phyloP scores from a whole-genome alignment of 2,797 vertebrate genomes.

The Botia kubotai region DNA sequence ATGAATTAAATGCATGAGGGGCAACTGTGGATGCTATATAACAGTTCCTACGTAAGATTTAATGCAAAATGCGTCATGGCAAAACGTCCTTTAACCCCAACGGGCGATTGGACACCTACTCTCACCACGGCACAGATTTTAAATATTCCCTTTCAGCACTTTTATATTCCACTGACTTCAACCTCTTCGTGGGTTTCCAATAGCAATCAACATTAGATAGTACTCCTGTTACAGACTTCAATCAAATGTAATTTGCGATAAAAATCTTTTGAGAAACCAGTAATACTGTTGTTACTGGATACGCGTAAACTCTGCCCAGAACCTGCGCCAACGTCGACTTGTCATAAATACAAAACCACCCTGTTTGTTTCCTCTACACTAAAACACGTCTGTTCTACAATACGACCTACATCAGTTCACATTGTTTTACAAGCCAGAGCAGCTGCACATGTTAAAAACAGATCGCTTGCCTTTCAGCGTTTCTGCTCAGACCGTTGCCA shows the following conservation, averaged over 20 bases:
- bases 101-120: neutral
- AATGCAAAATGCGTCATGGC: neutral
- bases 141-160: neutral
- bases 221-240: conserved; percentile 38
- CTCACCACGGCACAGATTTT: neutral
- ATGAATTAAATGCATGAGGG: conserved; percentile 47
- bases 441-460: conserved; percentile 32
- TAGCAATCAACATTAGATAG: conserved; percentile 34
- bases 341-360: conserved; percentile 49
- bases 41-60: neutral
- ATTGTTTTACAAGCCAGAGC: conserved; percentile 29
- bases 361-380: conserved; percentile 61
- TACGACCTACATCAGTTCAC: conserved; percentile 45
- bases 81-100: neutral
- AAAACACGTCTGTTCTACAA: conserved; percentile 52
- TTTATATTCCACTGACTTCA: conserved; percentile 18
- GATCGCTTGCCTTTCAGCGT: conserved; percentile 12
- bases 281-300: conserved; percentile 46
- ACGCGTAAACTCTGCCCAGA: conserved; percentile 34
- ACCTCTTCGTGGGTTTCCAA: conserved; percentile 36
- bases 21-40: conserved; percentile 47
- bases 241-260: conserved; percentile 36
- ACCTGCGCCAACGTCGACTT: conserved; percentile 49
- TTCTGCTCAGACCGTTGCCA: conserved; percentile 9
- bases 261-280: conserved; percentile 33